Evolutionary conservation across 2,797 vertebrate species (phyloP).

Genomic region (Notoglanidium macrostoma): DNA sequence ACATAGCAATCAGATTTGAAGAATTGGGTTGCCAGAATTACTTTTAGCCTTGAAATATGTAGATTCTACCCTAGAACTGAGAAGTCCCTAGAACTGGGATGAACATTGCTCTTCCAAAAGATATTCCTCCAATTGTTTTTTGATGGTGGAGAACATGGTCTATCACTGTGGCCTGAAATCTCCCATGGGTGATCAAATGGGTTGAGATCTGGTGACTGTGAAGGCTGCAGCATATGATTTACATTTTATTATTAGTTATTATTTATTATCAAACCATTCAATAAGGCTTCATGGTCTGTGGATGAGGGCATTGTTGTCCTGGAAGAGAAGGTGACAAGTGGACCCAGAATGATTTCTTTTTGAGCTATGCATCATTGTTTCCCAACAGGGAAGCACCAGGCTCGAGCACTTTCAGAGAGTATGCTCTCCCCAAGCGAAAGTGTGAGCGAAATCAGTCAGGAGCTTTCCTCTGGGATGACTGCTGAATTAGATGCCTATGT

Average conservation of each 20-base stretch:
- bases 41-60: background rate
- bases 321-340: background rate
- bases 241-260: no score
- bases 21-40: background rate
- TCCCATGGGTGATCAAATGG: background rate
- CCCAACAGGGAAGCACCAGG: constrained; percentile 89
- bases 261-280: background rate
- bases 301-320: background rate
- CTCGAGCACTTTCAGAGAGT: constrained; percentile 88
- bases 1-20: background rate
- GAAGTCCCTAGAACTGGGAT: background rate
- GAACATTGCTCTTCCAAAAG: background rate
- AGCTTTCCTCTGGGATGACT: constrained; percentile 85
- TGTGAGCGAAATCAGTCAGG: constrained; percentile 86
- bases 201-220: background rate
- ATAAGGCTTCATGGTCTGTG: background rate
- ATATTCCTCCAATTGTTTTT: background rate
- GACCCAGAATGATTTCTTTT: background rate
- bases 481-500: constrained; percentile 88
- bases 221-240: background rate
- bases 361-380: constrained; percentile 28
- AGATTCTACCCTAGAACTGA: background rate
- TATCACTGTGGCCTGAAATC: background rate
- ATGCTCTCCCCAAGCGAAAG: constrained; percentile 86
- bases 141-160: background rate